Evolutionary conservation across 2,888 invertebrate genomes (phyloP).

Genomic region (Dusona sp.): DNA sequence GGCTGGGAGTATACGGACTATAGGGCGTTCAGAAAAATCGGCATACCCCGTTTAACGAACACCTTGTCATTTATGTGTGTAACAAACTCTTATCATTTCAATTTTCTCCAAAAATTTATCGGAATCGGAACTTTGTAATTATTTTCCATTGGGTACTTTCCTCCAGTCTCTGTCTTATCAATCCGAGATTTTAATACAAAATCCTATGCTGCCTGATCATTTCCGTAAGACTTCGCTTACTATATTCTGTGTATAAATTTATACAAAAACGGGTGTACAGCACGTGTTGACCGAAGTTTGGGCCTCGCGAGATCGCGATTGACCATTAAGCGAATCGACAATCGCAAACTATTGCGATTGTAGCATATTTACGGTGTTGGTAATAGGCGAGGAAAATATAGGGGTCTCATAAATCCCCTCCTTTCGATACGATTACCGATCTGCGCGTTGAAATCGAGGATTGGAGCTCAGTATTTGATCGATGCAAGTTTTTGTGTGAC

Average conservation of each 20-base stretch:
- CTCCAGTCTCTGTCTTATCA: slow-evolving; percentile 48
- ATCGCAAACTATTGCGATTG: slow-evolving; percentile 49
- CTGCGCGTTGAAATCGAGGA: slow-evolving; percentile 29
- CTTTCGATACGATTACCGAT: slow-evolving; percentile 56
- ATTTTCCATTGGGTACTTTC: slow-evolving; percentile 44
- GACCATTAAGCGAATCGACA: slow-evolving; percentile 7
- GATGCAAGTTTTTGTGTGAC: neutral
- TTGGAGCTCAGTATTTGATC: neutral
- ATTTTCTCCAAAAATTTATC: slow-evolving; percentile 29
- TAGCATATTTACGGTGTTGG: slow-evolving; percentile 59
- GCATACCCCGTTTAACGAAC: slow-evolving; percentile 57
- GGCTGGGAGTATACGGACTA: slow-evolving; percentile 57
- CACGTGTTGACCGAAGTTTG: slow-evolving; percentile 69
- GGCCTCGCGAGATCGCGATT: slow-evolving; percentile 69
- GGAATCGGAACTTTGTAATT: slow-evolving; percentile 16
- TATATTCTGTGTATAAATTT: neutral
- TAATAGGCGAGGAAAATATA: slow-evolving; percentile 55
- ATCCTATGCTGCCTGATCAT: neutral
- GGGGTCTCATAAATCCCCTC: slow-evolving; percentile 56
- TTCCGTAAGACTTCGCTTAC: neutral
- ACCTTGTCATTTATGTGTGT: slow-evolving; percentile 42
- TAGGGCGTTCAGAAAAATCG: slow-evolving; percentile 67
- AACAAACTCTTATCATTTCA: slow-evolving; percentile 40
- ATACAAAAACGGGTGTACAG: neutral
- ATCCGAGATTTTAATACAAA: neutral